phyloP scores from a whole-genome alignment of 2,797 vertebrate genomes.

The Mormyrus proboscirostris region DNA sequence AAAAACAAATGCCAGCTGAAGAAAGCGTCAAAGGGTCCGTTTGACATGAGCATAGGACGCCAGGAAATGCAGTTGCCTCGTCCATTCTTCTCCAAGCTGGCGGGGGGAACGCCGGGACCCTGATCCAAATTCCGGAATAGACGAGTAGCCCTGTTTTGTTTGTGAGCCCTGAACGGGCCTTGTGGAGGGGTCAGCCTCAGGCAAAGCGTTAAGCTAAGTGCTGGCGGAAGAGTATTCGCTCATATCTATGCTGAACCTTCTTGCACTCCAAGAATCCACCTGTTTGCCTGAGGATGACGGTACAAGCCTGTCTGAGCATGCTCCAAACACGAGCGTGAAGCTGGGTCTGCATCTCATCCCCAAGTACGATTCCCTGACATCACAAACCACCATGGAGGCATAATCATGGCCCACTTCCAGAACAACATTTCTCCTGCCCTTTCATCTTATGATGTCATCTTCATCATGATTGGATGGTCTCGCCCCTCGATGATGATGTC shows the following conservation, averaged over 20 bases:
- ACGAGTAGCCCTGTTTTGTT: neutral
- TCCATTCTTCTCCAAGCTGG: neutral
- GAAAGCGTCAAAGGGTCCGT: neutral
- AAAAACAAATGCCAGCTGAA: neutral
- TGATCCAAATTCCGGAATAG: neutral
- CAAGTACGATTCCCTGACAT: neutral
- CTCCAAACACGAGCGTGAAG: neutral
- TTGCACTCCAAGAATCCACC: neutral
- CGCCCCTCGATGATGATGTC: neutral
- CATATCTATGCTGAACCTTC: conserved; percentile 10
- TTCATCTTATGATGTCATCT: conserved; percentile 3
- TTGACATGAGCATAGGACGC: conserved; percentile 1
- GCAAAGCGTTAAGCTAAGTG: neutral
- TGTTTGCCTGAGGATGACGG: neutral
- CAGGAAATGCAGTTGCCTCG: neutral
- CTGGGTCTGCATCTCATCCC: neutral
- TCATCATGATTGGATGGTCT: neutral
- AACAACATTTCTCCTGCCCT: neutral
- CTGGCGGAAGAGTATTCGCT: neutral
- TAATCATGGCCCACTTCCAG: neutral
- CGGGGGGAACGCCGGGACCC: neutral
- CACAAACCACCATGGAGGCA: neutral
- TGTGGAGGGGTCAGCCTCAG: neutral
- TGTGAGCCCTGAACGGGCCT: neutral
- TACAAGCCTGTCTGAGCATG: neutral